phyloP scores from a whole-genome alignment of 2,113 vertebrate species.

The Lamprotornis superbus region DNA sequence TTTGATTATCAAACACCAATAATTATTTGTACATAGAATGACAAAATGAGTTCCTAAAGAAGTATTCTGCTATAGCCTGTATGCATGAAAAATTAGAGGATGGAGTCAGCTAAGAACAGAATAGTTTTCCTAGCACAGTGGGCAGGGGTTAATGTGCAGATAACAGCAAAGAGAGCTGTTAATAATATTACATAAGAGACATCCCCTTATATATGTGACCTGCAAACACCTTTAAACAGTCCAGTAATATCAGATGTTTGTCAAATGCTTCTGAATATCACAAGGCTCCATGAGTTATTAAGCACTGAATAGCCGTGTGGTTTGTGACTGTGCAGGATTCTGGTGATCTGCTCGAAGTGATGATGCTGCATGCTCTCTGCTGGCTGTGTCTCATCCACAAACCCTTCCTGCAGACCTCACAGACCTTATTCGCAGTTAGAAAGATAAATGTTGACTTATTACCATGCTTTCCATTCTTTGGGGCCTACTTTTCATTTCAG shows the following conservation, averaged over 20 bases:
- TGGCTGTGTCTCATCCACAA: not conserved
- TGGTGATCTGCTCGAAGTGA: not conserved
- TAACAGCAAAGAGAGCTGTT: not conserved
- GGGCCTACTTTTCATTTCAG: not conserved
- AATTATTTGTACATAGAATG: not conserved
- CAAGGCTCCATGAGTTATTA: not conserved
- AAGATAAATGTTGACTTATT: not conserved
- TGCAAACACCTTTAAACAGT: not conserved
- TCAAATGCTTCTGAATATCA: not conserved
- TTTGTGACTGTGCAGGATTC: not conserved
- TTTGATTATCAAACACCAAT: not conserved
- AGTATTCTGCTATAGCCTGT: not conserved
- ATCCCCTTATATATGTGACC: not conserved
- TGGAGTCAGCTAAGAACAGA: not conserved
- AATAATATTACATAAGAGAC: not conserved
- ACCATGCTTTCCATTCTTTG: not conserved
- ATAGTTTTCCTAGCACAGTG: not conserved
- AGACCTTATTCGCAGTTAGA: not conserved
- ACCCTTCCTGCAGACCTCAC: not conserved
- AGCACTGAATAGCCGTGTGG: rapidly evolving
- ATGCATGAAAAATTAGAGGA: not conserved
- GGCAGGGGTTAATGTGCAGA: not conserved
- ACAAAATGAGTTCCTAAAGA: not conserved
- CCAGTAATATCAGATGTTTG: not conserved
- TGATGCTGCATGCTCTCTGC: not conserved